Conservation (phyloP, 2,797 vertebrate species). For the Thaleichthys pacificus region DNA sequence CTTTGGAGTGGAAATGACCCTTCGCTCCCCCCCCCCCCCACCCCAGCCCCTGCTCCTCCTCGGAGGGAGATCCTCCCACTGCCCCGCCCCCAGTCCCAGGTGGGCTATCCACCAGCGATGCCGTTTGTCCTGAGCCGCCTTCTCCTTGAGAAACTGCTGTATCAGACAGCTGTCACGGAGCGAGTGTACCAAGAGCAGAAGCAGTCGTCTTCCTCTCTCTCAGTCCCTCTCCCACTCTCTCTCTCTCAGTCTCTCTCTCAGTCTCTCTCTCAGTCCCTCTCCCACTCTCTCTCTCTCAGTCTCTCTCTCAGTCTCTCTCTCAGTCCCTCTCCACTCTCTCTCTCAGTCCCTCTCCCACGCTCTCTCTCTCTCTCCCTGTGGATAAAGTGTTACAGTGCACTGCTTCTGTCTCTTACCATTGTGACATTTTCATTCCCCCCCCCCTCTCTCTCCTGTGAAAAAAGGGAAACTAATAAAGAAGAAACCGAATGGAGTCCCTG, state of each 20-base stretch:
- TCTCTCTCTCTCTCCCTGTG: conserved; percentile 7
- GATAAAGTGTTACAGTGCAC: conserved; percentile 39
- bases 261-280: background rate
- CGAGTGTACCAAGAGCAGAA: conserved; percentile 21
- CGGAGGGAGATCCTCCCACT: background rate
- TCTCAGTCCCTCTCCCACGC: background rate
- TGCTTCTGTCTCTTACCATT: conserved; percentile 57
- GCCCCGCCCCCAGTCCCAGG: conserved; percentile 38
- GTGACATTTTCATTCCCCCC: conserved; percentile 54
- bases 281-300: background rate
- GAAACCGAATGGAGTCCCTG: conserved; percentile 32
- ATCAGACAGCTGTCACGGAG: conserved; percentile 47
- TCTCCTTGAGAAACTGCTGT: conserved; percentile 69
- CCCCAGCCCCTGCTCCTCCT: too few species aligned
- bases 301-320: background rate
- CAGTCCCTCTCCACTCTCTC: background rate
- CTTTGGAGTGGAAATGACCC: background rate
- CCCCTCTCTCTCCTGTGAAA: conserved; percentile 30
- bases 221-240: background rate
- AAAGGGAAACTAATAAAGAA: conserved; percentile 24
- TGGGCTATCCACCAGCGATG: conserved; percentile 33
- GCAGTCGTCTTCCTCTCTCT: background rate
- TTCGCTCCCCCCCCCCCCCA: too few species aligned
- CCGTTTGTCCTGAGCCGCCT: conserved; percentile 64
- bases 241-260: background rate